Percentiles rank a stretch among this genome's conserved stretches.
Conservation (phyloP, 2,113 vertebrate species). For the Anas platyrhynchos region DNA sequence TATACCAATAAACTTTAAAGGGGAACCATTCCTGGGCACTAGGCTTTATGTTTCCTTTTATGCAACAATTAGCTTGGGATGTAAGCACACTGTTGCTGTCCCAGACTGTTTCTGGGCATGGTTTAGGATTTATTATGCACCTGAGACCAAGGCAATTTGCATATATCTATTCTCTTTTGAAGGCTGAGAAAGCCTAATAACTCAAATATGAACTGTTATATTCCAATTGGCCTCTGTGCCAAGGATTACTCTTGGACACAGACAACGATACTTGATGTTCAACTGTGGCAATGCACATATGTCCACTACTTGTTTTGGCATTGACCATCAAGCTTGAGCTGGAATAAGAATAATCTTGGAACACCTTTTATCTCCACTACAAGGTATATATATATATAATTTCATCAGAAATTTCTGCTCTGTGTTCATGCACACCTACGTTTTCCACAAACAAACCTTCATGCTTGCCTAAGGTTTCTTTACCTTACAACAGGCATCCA, state of each 20-base stretch:
- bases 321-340: background rate
- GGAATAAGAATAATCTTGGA: background rate
- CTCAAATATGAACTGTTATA: background rate
- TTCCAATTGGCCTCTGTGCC: background rate
- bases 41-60: background rate
- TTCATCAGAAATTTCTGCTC: background rate
- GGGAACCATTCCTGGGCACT: background rate
- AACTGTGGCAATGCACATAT: background rate
- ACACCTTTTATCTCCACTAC: background rate
- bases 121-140: background rate
- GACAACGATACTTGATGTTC: background rate
- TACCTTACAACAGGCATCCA: background rate
- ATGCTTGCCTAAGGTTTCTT: background rate
- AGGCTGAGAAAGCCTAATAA: background rate
- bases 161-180: rapidly evolving
- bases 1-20: background rate
- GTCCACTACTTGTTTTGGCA: background rate
- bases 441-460: background rate
- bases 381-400: no score
- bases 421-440: background rate
- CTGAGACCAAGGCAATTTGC: background rate
- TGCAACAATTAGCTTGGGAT: background rate
- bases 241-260: background rate
- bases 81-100: background rate
- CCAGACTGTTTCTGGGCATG: background rate